Evolutionary conservation across 2,888 invertebrate species (phyloP).

Genomic region (Mycalesis mineus): DNA sequence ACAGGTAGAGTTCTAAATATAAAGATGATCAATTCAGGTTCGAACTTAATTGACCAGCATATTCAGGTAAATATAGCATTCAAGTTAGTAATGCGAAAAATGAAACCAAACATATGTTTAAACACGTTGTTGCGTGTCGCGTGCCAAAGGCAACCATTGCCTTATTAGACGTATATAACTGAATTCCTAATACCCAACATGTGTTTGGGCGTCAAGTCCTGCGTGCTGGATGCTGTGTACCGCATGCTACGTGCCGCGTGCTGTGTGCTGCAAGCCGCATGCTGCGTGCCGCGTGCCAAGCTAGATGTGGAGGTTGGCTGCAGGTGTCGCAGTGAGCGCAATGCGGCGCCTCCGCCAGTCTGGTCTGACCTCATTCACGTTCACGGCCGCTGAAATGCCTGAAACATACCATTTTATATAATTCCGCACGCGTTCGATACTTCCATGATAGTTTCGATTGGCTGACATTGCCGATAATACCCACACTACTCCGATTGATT

Average conservation of each 20-base stretch:
- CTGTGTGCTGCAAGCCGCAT: not conserved
- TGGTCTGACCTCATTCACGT: constrained; percentile 62
- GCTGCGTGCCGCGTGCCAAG: not conserved
- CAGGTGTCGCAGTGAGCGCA: constrained; percentile 69
- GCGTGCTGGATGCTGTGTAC: not conserved
- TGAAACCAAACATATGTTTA: too few species aligned
- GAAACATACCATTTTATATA: constrained; percentile 20
- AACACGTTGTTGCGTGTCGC: too few species aligned
- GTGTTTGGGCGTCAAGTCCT: too few species aligned
- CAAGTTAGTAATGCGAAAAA: too few species aligned
- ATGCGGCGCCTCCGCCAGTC: constrained; percentile 60
- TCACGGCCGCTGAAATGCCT: constrained; percentile 42
- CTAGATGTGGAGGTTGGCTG: constrained; percentile 32
- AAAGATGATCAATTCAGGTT: too few species aligned
- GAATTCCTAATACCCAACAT: too few species aligned
- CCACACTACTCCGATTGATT: not conserved
- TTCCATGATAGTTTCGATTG: not conserved
- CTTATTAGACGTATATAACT: too few species aligned
- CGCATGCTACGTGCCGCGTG: not conserved
- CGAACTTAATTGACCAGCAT: too few species aligned
- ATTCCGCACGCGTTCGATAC: constrained; percentile 11
- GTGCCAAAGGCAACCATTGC: too few species aligned
- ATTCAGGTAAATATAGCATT: too few species aligned
- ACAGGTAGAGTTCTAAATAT: too few species aligned
- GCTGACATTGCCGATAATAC: constrained; percentile 5